These are phyloP conservation scores for Chrysolina americana DNA, from an alignment of 2,888 invertebrate genomes.

Conservation along the genomic window DNA sequence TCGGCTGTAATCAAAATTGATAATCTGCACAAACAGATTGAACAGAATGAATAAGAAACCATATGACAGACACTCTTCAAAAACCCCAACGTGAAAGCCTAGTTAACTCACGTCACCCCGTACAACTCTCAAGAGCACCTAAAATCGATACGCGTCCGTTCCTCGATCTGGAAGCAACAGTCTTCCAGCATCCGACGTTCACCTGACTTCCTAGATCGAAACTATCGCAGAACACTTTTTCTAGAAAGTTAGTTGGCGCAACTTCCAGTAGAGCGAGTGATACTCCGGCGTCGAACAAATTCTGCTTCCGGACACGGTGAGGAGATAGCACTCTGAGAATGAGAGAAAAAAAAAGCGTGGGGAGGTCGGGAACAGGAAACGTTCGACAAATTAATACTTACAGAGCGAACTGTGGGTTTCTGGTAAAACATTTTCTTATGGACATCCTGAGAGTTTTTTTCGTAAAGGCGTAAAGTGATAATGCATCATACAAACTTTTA, in stretches of 20 bases:
- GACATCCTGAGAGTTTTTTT: too few relatives aligned
- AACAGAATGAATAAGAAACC: too few relatives aligned
- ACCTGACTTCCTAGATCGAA: conserved; percentile 26
- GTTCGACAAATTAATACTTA: background rate
- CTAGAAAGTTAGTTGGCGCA: conserved; percentile 44
- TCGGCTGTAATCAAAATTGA: too few relatives aligned
- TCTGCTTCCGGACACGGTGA: conserved; percentile 34
- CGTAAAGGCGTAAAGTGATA: too few relatives aligned
- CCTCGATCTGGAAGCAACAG: background rate
- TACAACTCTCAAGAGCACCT: background rate
- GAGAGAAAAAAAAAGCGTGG: background rate
- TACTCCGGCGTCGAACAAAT: conserved; percentile 40
- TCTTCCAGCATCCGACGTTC: conserved; percentile 11
- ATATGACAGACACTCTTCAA: too few relatives aligned
- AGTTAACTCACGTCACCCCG: background rate
- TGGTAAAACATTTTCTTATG: too few relatives aligned
- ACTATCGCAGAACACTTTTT: conserved; percentile 41
- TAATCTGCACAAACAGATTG: too few relatives aligned
- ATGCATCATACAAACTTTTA: too few relatives aligned
- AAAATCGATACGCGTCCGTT: background rate
- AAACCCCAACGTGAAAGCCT: too few relatives aligned
- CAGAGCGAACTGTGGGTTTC: too few relatives aligned
- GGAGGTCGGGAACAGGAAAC: background rate
- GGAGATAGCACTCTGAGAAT: background rate
- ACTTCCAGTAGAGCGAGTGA: conserved; percentile 50